These are phyloP conservation scores for Jaculus jaculus DNA, from an alignment of 2,113 vertebrate species.

Conservation along the genomic window DNA sequence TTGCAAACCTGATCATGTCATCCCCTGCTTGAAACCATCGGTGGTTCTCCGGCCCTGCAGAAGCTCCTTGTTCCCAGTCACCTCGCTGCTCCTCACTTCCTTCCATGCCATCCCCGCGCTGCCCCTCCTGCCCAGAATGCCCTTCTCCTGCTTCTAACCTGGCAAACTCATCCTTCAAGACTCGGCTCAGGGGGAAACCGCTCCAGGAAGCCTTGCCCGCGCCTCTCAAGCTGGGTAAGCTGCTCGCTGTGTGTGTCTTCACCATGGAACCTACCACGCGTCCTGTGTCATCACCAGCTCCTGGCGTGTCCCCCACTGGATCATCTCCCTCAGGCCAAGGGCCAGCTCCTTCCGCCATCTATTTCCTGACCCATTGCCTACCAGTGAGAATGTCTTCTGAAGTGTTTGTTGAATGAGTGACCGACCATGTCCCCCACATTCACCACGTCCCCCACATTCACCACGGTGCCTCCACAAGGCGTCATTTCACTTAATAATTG, in stretches of 20 bases:
- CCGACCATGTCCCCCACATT: neutral
- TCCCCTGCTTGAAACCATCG: slow-evolving; percentile 59
- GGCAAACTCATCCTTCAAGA: slow-evolving; percentile 80
- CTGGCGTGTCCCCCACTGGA: neutral
- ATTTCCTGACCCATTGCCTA: neutral
- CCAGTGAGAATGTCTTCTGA: neutral
- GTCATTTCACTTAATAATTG: slow-evolving; percentile 4
- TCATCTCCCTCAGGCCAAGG: neutral
- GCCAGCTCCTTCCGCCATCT: neutral
- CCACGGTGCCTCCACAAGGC: slow-evolving; percentile 36
- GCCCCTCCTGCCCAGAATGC: slow-evolving; percentile 73
- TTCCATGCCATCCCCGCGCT: slow-evolving; percentile 74
- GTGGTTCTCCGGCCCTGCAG: slow-evolving; percentile 36
- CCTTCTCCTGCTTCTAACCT: slow-evolving; percentile 77
- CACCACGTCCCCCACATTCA: neutral
- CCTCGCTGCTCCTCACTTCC: slow-evolving; percentile 76
- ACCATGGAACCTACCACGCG: slow-evolving; percentile 12
- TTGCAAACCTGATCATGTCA: slow-evolving; percentile 53
- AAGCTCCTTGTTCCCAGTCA: slow-evolving; percentile 59
- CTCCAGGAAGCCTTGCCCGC: slow-evolving; percentile 71
- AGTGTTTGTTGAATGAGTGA: slow-evolving; percentile 29
- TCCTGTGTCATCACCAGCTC: slow-evolving; percentile 42
- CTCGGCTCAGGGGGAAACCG: slow-evolving; percentile 74
- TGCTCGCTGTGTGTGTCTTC: slow-evolving; percentile 68
- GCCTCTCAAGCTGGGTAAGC: slow-evolving; percentile 76